These are phyloP conservation scores for Euwallacea similis DNA, from an alignment of 1,140 invertebrate genomes.

Conservation along the genomic window DNA sequence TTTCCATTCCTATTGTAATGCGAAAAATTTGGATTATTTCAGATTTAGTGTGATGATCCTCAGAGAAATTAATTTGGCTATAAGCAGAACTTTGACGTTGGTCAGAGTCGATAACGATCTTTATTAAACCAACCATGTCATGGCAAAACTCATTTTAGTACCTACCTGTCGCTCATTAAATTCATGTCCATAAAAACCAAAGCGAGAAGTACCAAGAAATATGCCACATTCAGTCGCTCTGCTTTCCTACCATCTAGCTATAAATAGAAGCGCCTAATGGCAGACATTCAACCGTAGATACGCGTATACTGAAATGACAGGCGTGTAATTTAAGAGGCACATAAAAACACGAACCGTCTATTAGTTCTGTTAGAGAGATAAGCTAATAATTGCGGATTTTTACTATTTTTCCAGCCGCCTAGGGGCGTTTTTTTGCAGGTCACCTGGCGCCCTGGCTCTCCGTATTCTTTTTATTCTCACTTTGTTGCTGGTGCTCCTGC, in stretches of 20 bases:
- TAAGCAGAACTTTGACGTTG: no score
- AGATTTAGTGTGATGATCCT: no score
- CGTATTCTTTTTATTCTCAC: slow-evolving; percentile 30
- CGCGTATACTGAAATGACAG: slow-evolving; percentile 22
- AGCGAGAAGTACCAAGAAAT: slow-evolving; percentile 11
- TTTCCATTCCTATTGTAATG: background rate
- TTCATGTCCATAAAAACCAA: slow-evolving; percentile 21
- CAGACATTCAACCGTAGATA: slow-evolving; percentile 8
- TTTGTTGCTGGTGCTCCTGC: background rate
- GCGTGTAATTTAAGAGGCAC: slow-evolving; percentile 35
- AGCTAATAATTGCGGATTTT: slow-evolving; percentile 33
- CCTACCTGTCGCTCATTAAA: no score
- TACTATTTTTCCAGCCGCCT: slow-evolving; percentile 24
- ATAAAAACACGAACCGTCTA: slow-evolving; percentile 36
- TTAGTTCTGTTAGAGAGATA: slow-evolving; percentile 35
- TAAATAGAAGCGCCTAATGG: slow-evolving; percentile 29
- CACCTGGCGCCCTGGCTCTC: slow-evolving; percentile 22
- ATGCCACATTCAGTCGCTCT: slow-evolving; percentile 18
- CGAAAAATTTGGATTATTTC: no score
- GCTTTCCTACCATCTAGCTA: slow-evolving; percentile 27
- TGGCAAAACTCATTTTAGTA: no score
- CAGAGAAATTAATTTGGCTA: no score
- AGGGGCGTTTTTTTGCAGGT: slow-evolving; percentile 27
- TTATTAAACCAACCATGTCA: no score
- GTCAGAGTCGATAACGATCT: no score